These are phyloP conservation scores for Oncorhynchus mykiss DNA, from an alignment of 2,113 vertebrate genomes.

Conservation along the genomic window DNA sequence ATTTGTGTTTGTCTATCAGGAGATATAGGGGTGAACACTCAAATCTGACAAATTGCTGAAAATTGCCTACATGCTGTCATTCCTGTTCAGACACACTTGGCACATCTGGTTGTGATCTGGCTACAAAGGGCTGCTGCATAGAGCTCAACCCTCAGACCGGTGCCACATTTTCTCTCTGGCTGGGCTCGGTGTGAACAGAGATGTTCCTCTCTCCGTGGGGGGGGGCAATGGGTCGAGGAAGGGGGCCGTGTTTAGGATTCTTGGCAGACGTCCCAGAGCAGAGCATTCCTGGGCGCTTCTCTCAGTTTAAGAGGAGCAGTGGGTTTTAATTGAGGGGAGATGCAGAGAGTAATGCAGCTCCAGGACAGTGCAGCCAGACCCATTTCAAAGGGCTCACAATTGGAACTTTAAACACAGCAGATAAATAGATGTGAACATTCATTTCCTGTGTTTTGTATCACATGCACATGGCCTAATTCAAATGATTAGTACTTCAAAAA, in stretches of 20 bases:
- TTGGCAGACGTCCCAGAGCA: constrained; percentile 50
- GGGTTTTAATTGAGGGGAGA: constrained; percentile 60
- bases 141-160: constrained; percentile 55
- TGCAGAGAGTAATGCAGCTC: constrained; percentile 34
- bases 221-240: background rate
- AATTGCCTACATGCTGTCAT: constrained; percentile 79
- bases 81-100: constrained; percentile 75
- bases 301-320: constrained; percentile 53
- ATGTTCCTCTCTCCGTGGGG: constrained; percentile 22
- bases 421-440: constrained; percentile 62
- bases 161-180: constrained; percentile 58
- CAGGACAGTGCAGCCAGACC: constrained; percentile 36
- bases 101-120: constrained; percentile 81
- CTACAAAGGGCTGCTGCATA: constrained; percentile 59
- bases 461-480: constrained; percentile 34
- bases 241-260: constrained; percentile 44
- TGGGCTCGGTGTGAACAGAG: constrained; percentile 49
- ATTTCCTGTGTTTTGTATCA: constrained; percentile 49
- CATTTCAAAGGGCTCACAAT: constrained; percentile 59
- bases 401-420: constrained; percentile 56
- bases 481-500: constrained; percentile 57
- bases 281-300: background rate
- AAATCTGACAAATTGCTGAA: constrained; percentile 83
- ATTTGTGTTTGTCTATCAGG: constrained; percentile 71
- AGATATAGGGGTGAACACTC: constrained; percentile 59